Conservation (phyloP, 2,113 vertebrate species). For the Xenus cinereus region DNA sequence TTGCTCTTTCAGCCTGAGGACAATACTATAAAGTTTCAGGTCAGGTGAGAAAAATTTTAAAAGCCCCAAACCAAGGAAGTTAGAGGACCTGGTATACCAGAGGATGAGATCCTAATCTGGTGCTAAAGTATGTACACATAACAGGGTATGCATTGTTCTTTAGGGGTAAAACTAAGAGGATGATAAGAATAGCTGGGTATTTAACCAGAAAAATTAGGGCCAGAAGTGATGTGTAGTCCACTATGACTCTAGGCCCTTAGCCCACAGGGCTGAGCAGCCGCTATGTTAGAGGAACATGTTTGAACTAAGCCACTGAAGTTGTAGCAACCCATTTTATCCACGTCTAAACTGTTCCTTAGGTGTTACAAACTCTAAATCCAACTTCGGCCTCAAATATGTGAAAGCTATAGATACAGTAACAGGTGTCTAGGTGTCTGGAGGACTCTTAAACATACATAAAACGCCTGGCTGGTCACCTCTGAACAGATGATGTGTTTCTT, state of each 20-base stretch:
- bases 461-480: neutral
- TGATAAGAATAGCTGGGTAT: neutral
- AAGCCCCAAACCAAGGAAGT: neutral
- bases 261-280: neutral
- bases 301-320: neutral
- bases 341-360: neutral
- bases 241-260: neutral
- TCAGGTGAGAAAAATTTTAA: neutral
- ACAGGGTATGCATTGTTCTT: neutral
- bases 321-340: neutral
- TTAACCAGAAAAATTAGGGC: neutral
- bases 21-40: neutral
- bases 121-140: neutral
- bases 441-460: neutral
- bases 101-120: neutral
- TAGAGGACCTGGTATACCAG: neutral
- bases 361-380: neutral
- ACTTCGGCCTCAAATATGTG: neutral
- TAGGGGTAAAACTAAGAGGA: neutral
- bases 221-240: neutral
- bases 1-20: neutral
- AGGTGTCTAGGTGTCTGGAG: neutral
- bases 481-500: slow-evolving; percentile 37
- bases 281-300: neutral
- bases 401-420: neutral